A percentile compares a stretch with the other conserved stretches of the same genome.
Conservation (phyloP, 2,888 invertebrate species). For the Octodonta nipae region DNA sequence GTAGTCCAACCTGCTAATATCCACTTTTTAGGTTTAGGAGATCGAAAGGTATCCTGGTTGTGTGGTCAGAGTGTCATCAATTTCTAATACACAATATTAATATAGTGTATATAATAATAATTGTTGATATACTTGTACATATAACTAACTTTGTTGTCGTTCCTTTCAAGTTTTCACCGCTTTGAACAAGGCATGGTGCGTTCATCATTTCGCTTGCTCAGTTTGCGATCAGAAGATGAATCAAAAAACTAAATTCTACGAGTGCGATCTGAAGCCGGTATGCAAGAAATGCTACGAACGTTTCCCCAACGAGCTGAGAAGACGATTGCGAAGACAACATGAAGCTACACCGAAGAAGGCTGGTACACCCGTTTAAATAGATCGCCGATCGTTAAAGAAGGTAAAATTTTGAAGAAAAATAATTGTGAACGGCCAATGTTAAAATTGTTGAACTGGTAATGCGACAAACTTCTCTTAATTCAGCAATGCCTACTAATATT, state of each 20-base stretch:
- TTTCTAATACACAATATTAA: too few relatives aligned
- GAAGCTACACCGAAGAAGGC: conserved; percentile 31
- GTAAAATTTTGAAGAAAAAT: neutral
- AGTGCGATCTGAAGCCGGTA: conserved; percentile 94
- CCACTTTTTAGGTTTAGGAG: too few relatives aligned
- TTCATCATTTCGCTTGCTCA: conserved; percentile 95
- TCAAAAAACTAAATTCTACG: conserved; percentile 96
- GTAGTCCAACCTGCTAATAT: too few relatives aligned
- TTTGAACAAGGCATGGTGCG: conserved; percentile 97
- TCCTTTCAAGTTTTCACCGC: conserved; percentile 94
- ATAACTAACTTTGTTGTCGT: neutral
- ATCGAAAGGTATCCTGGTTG: too few relatives aligned
- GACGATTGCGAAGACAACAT: conserved; percentile 79
- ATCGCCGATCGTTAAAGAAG: too few relatives aligned
- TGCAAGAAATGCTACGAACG: conserved; percentile 97
- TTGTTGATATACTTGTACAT: neutral
- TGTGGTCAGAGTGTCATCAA: too few relatives aligned
- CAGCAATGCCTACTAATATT: too few relatives aligned
- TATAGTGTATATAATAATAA: too few relatives aligned
- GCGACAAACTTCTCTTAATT: too few relatives aligned
- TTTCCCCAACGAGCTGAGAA: conserved; percentile 85
- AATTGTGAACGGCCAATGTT: too few relatives aligned
- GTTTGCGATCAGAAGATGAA: conserved; percentile 92
- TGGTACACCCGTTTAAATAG: conserved; percentile 14
- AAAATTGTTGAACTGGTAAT: too few relatives aligned